These are phyloP conservation scores for Phalloptychus januarius DNA, from an alignment of 2,797 vertebrate genomes.

Conservation along the genomic window DNA sequence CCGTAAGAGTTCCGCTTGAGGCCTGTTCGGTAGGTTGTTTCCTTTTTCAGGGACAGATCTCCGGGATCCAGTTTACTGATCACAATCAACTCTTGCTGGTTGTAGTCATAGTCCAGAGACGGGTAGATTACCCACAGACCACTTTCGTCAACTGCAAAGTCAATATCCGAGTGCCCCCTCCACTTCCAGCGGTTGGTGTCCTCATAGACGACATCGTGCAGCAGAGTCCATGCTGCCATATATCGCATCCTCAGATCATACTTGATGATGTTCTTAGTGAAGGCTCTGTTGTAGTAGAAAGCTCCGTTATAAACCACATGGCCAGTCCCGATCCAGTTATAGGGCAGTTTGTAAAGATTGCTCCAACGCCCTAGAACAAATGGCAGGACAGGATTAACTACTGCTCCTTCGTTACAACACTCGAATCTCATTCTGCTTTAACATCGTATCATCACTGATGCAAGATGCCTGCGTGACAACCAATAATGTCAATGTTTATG, in stretches of 20 bases:
- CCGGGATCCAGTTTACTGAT: constrained; percentile 92
- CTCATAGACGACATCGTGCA: constrained; percentile 93
- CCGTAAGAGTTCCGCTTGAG: constrained; percentile 91
- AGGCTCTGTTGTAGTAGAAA: constrained; percentile 98
- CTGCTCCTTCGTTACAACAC: neutral
- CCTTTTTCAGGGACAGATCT: constrained; percentile 90
- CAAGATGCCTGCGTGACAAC: neutral
- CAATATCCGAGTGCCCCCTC: constrained; percentile 96
- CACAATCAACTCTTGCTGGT: constrained; percentile 91
- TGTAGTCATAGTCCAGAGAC: constrained; percentile 86
- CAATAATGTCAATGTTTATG: neutral
- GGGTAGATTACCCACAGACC: constrained; percentile 99
- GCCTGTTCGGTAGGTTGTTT: constrained; percentile 93
- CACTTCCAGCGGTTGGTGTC: constrained; percentile 97
- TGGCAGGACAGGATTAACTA: constrained; percentile 13
- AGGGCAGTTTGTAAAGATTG: constrained; percentile 97
- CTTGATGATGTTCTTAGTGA: constrained; percentile 99
- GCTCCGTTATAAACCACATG: constrained; percentile 95
- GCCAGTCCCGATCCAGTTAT: constrained; percentile 98
- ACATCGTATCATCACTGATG: constrained; percentile 8
- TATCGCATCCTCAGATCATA: constrained; percentile 93
- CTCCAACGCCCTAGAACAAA: constrained; percentile 90
- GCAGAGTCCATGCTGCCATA: constrained; percentile 91
- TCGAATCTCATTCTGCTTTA: neutral
- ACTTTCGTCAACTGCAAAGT: constrained; percentile 96